phyloP scores from a whole-genome alignment of 2,888 invertebrate genomes.

The Eupithecia abbreviata region DNA sequence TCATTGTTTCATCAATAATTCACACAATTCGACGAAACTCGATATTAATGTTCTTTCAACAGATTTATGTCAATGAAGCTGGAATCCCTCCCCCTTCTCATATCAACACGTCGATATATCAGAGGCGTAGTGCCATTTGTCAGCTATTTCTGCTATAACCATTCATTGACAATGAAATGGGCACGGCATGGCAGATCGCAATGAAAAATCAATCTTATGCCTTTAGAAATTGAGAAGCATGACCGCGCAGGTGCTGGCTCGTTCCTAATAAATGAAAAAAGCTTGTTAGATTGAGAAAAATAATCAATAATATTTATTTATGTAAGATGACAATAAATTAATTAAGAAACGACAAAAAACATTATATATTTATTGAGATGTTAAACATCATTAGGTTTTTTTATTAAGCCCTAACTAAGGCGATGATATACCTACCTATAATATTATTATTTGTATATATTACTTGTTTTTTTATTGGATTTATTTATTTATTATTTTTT shows the following conservation, averaged over 20 bases:
- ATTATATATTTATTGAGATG: no score
- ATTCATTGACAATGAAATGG: conserved; percentile 27
- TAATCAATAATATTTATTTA: background rate
- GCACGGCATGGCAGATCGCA: conserved; percentile 3
- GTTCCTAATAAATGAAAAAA: background rate
- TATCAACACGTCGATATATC: conserved; percentile 69
- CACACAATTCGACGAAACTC: conserved; percentile 47
- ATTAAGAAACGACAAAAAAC: no score
- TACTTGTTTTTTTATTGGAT: no score
- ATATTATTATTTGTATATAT: no score
- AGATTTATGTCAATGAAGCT: conserved; percentile 61
- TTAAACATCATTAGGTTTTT: no score
- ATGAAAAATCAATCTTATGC: conserved; percentile 7
- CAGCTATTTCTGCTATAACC: conserved; percentile 57
- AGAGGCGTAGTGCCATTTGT: conserved; percentile 65
- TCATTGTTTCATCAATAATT: conserved; percentile 27
- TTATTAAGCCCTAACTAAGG: no score
- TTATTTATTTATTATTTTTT: no score
- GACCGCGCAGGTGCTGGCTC: background rate
- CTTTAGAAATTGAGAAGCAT: background rate
- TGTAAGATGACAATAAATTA: background rate
- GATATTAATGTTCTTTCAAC: conserved; percentile 55
- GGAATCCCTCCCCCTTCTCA: conserved; percentile 57
- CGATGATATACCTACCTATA: no score
- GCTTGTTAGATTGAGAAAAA: background rate